phyloP scores from a whole-genome alignment of 2,888 invertebrate species.

The Patella ulyssiponensis region DNA sequence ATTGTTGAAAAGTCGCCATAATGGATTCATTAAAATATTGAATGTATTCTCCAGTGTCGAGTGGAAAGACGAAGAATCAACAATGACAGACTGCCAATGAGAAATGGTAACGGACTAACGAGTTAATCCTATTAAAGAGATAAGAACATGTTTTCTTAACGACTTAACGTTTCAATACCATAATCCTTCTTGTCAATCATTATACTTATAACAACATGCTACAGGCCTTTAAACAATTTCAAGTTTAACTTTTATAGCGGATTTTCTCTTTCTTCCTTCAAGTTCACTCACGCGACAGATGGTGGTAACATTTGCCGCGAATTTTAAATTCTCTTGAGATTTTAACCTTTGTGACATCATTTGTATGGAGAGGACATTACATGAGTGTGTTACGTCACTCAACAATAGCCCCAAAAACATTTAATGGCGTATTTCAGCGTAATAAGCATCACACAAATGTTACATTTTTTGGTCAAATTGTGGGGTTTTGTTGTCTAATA shows the following conservation, averaged over 20 bases:
- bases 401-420: neutral
- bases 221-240: neutral
- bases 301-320: constrained; percentile 3
- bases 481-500: too few relatives aligned
- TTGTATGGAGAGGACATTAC: constrained; percentile 1
- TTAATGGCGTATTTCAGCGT: too few relatives aligned
- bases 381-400: neutral
- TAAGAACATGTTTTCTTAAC: neutral
- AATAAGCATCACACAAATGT: too few relatives aligned
- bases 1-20: too few relatives aligned
- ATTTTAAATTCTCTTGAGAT: neutral
- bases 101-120: neutral
- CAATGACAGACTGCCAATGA: neutral
- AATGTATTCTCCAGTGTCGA: too few relatives aligned
- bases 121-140: neutral
- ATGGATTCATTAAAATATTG: too few relatives aligned
- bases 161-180: neutral
- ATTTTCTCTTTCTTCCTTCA: neutral
- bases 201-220: constrained; percentile 1
- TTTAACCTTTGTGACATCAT: constrained; percentile 7
- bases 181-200: neutral
- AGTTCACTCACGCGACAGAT: neutral
- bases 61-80: neutral
- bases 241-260: neutral
- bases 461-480: too few relatives aligned